Evolutionary conservation across 2,797 vertebrate genomes (phyloP).

Genomic region (Chloroceryle amazona): DNA sequence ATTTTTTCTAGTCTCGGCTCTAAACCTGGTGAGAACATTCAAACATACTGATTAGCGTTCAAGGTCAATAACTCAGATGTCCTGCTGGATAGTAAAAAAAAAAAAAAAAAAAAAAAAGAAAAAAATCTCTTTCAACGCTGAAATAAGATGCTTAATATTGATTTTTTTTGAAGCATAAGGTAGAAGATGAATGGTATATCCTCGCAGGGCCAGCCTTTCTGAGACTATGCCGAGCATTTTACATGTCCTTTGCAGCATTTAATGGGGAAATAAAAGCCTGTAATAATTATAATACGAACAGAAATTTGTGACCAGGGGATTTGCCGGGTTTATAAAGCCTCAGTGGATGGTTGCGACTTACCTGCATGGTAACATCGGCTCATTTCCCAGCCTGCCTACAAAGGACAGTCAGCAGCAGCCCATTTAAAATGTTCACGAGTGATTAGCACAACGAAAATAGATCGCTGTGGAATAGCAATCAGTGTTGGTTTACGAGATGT

Average conservation of each 20-base stretch:
- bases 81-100: not conserved
- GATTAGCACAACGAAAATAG: not conserved
- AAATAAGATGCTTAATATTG: conserved; percentile 53
- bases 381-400: not conserved
- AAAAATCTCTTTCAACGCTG: conserved; percentile 34
- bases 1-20: not conserved
- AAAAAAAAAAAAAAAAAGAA: too few relatives aligned
- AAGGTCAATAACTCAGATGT: conserved; percentile 65
- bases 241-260: not conserved
- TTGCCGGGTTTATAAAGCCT: not conserved
- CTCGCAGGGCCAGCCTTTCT: not conserved
- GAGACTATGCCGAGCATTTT: not conserved
- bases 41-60: not conserved
- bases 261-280: conserved; percentile 13
- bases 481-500: not conserved
- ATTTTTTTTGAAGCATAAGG: conserved; percentile 28
- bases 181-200: not conserved
- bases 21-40: not conserved
- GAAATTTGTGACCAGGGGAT: not conserved
- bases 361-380: not conserved
- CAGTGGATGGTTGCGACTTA: not conserved
- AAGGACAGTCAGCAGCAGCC: not conserved
- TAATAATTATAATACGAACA: not conserved
- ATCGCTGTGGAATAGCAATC: not conserved
- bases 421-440: not conserved